Percentiles rank a stretch among this genome's conserved stretches.
Conservation (phyloP, 2,797 vertebrate genomes). For the Petrocephalus sullivani region DNA sequence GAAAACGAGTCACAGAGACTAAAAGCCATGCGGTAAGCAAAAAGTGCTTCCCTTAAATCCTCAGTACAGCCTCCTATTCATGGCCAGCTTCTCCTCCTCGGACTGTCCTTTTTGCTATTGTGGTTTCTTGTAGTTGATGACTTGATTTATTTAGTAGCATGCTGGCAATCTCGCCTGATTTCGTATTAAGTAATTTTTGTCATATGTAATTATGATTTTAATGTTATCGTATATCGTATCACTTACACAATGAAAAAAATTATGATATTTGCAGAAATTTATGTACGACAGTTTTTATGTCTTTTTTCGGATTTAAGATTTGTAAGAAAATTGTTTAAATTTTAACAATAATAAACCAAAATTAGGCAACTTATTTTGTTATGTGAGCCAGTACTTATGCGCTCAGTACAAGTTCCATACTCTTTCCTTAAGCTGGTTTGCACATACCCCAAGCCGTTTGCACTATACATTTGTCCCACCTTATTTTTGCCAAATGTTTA, state of each 20-base stretch:
- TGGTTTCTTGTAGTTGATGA: background rate
- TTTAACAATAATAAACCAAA: background rate
- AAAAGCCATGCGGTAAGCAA: conserved; percentile 59
- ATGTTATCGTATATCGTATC: background rate
- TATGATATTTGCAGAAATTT: background rate
- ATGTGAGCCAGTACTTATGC: background rate
- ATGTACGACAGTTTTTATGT: background rate
- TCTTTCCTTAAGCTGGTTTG: background rate
- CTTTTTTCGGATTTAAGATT: background rate
- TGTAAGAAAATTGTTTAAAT: background rate
- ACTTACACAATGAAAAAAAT: background rate
- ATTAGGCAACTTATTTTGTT: background rate
- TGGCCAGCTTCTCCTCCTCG: background rate
- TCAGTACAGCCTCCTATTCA: background rate
- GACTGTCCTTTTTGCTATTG: background rate
- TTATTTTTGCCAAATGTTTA: background rate
- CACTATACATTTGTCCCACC: background rate
- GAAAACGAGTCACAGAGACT: conserved; percentile 18
- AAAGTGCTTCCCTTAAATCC: background rate
- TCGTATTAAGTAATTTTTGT: background rate
- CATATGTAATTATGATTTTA: background rate
- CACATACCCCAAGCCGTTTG: background rate
- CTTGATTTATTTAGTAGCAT: background rate
- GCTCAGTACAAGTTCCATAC: background rate
- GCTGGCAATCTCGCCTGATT: background rate